Evolutionary conservation across 2,113 vertebrate genomes (phyloP).

Genomic region (Helogale parvula): DNA sequence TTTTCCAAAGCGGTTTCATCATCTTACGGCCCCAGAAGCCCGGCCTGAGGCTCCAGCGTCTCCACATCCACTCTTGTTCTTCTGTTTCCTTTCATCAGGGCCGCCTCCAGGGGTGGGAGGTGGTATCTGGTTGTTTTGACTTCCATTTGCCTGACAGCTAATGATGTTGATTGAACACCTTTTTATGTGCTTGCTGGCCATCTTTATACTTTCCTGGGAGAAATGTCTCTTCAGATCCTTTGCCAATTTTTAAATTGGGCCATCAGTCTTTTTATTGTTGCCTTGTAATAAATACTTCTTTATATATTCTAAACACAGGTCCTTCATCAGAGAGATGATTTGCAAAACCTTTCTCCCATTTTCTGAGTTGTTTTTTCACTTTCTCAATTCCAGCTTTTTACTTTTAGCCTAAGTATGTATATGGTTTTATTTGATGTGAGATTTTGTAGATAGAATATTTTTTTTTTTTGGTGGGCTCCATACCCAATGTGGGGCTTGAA

Average conservation of each 20-base stretch:
- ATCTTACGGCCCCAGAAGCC: background rate
- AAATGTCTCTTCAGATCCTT: background rate
- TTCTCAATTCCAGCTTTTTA: background rate
- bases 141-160: background rate
- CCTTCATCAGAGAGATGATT: background rate
- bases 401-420: background rate
- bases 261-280: background rate
- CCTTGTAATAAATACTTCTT: background rate
- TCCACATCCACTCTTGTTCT: background rate
- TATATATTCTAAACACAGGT: background rate
- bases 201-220: background rate
- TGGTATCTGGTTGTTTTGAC: background rate
- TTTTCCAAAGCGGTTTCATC: background rate
- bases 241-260: background rate
- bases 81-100: background rate
- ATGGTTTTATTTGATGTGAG: background rate
- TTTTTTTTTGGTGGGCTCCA: background rate
- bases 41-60: background rate
- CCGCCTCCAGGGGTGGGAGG: background rate
- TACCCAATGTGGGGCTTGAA: background rate
- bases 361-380: background rate
- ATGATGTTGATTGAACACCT: background rate
- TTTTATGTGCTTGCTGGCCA: background rate
- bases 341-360: background rate
- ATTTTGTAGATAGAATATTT: background rate